These are phyloP conservation scores for Tetanocera ferruginea DNA, from an alignment of 2,888 invertebrate genomes.

Conservation along the genomic window DNA sequence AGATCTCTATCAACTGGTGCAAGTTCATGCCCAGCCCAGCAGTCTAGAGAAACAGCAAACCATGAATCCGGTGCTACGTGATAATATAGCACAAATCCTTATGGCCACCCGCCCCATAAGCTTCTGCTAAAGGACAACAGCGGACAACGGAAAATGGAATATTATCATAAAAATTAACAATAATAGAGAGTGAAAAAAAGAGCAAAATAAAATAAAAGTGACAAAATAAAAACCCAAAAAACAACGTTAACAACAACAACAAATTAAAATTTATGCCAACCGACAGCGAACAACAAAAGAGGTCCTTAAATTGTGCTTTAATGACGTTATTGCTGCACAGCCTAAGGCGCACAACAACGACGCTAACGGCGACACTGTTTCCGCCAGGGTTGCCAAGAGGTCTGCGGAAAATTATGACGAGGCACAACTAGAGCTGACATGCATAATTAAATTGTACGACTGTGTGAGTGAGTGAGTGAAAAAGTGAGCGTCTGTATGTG, in stretches of 20 bases:
- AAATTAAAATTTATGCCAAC: background rate
- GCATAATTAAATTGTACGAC: conserved; percentile 18
- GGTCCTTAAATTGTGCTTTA: background rate
- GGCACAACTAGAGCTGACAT: conserved; percentile 8
- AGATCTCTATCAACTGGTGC: conserved; percentile 80
- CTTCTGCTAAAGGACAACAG: conserved; percentile 61
- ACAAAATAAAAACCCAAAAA: conserved; percentile 25
- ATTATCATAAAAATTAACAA: conserved; percentile 8
- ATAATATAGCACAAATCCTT: conserved; percentile 66
- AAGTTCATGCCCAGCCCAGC: conserved; percentile 71
- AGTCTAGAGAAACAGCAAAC: conserved; percentile 63
- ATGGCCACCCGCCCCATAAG: conserved; percentile 68
- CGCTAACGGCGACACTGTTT: background rate
- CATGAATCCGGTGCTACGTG: conserved; percentile 66
- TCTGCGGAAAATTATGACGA: conserved; percentile 7
- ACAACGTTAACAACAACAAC: conserved; percentile 13
- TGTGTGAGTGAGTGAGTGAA: background rate
- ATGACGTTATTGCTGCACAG: background rate
- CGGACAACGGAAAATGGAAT: background rate
- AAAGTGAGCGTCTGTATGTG: background rate
- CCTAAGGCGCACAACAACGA: background rate
- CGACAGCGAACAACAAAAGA: background rate
- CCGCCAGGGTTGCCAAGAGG: background rate
- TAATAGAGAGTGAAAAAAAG: conserved; percentile 5
- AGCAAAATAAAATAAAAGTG: conserved; percentile 6